Conservation (phyloP, 2,888 invertebrate genomes). For the Cheilosia vernalis region DNA sequence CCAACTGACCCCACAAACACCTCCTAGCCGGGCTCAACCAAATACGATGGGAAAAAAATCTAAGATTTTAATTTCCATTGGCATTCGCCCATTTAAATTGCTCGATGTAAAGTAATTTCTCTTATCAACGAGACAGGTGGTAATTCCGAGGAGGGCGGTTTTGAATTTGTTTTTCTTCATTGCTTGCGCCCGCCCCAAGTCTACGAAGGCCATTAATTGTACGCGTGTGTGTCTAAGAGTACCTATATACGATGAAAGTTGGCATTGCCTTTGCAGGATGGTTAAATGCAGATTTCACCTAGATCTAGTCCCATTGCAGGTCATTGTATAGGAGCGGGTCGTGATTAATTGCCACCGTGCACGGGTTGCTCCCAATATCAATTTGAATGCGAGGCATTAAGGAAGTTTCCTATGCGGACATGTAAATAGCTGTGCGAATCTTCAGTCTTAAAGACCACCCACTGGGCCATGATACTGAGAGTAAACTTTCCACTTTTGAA, state of each 20-base stretch:
- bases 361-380: constrained; percentile 70
- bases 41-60: constrained; percentile 65
- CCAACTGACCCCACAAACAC: not conserved
- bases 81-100: constrained; percentile 74
- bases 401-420: constrained; percentile 56
- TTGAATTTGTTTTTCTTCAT: constrained; percentile 63
- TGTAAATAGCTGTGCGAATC: constrained; percentile 45
- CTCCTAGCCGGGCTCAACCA: not conserved
- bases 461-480: constrained; percentile 1
- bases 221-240: constrained; percentile 29
- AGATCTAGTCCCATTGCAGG: constrained; percentile 45
- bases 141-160: constrained; percentile 62
- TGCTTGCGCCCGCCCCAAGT: constrained; percentile 22
- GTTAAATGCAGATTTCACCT: constrained; percentile 61
- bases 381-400: constrained; percentile 61
- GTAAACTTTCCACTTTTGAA: constrained; percentile 1
- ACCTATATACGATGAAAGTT: constrained; percentile 58
- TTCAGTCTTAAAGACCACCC: constrained; percentile 28
- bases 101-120: constrained; percentile 66
- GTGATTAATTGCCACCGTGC: constrained; percentile 70
- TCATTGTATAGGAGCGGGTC: constrained; percentile 33
- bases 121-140: constrained; percentile 71
- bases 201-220: constrained; percentile 49
- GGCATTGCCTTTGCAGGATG: constrained; percentile 47
- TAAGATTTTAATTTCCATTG: constrained; percentile 74